phyloP scores from a whole-genome alignment of 1,140 invertebrate genomes.

The Proctacanthus coquilletti region DNA sequence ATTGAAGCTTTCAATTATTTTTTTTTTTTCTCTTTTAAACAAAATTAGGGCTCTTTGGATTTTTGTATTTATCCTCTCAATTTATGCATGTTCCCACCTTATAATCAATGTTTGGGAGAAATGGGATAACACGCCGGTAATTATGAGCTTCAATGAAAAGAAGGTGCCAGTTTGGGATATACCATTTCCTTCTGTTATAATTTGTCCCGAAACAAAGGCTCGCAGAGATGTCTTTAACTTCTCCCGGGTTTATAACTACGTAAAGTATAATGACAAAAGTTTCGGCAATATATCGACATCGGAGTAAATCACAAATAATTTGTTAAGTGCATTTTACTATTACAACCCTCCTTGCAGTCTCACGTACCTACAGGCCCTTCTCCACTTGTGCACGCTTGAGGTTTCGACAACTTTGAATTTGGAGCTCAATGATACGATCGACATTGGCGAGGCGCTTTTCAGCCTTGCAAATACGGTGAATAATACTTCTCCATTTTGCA shows the following conservation, averaged over 20 bases:
- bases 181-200: slow-evolving; percentile 43
- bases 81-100: slow-evolving; percentile 26
- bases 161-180: slow-evolving; percentile 42
- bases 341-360: too few species aligned
- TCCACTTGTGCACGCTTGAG: too few species aligned
- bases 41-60: slow-evolving; percentile 21
- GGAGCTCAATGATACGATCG: too few species aligned
- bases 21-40: neutral
- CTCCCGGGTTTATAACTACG: slow-evolving; percentile 27
- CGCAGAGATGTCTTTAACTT: slow-evolving; percentile 37
- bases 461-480: slow-evolving; percentile 22
- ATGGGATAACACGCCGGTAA: slow-evolving; percentile 44
- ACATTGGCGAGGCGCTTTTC: slow-evolving; percentile 15
- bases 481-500: slow-evolving; percentile 23
- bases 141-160: slow-evolving; percentile 43
- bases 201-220: slow-evolving; percentile 45
- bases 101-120: slow-evolving; percentile 42
- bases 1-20: too few species aligned
- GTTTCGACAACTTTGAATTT: too few species aligned
- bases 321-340: too few species aligned
- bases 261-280: neutral
- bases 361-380: too few species aligned
- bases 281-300: neutral
- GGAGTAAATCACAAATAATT: too few species aligned
- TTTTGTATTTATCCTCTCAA: slow-evolving; percentile 20